Conservation (phyloP, 2,113 vertebrate genomes). For the Microtus ochrogaster region DNA sequence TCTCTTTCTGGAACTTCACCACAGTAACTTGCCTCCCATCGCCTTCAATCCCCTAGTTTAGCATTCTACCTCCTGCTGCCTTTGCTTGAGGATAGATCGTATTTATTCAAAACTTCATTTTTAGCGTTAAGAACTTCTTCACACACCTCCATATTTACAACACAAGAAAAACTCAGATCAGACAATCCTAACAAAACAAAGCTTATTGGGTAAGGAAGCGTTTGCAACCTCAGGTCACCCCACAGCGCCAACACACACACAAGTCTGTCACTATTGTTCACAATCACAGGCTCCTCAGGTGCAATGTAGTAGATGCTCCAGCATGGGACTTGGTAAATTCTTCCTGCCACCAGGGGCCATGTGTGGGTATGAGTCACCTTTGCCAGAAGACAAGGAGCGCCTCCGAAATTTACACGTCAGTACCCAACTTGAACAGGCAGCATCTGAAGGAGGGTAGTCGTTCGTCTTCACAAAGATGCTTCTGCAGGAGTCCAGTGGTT, state of each 20-base stretch:
- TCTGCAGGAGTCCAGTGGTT: neutral
- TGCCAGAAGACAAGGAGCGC: neutral
- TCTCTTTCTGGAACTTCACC: neutral
- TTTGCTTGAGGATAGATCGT: neutral
- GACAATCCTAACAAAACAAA: constrained; percentile 37
- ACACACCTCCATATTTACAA: neutral
- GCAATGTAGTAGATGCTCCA: neutral
- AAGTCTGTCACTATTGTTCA: constrained; percentile 60
- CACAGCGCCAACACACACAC: constrained; percentile 58
- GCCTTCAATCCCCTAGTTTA: neutral
- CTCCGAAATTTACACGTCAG: neutral
- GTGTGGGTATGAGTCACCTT: neutral
- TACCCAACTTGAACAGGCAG: neutral
- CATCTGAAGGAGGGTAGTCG: too few relatives aligned
- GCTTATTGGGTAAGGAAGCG: neutral
- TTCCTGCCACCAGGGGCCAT: neutral
- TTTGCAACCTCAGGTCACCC: constrained; percentile 3
- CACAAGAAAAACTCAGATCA: constrained; percentile 60
- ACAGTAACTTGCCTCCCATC: neutral
- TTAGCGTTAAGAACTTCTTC: constrained; percentile 27
- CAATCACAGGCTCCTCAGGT: constrained; percentile 23
- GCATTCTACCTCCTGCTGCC: neutral
- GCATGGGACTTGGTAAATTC: neutral
- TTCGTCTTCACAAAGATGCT: neutral
- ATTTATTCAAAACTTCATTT: constrained; percentile 29